Percentiles rank a stretch among this genome's conserved stretches.
Evolutionary conservation across 2,113 vertebrate species (phyloP).

Genomic region (Campylorhamphus procurvoides): DNA sequence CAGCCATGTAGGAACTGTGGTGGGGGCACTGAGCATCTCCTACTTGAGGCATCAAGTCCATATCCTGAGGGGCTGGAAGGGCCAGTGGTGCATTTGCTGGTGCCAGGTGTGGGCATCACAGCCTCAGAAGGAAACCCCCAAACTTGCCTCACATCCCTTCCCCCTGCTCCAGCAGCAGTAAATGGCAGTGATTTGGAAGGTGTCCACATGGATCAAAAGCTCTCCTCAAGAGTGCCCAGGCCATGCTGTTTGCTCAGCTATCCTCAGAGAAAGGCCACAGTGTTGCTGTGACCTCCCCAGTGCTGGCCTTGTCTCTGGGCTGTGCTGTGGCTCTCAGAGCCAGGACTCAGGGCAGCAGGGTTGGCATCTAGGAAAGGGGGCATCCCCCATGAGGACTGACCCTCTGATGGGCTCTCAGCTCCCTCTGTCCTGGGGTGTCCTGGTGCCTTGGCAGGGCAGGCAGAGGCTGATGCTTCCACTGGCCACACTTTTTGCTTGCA

Average conservation of each 20-base stretch:
- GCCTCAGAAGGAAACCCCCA: neutral
- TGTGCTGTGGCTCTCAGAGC: neutral
- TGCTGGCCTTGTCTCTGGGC: neutral
- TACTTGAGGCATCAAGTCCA: accelerated
- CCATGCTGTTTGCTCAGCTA: neutral
- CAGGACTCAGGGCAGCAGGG: neutral
- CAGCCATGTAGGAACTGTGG: accelerated
- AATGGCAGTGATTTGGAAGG: neutral
- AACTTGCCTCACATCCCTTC: neutral
- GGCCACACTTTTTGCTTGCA: neutral
- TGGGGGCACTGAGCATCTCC: neutral
- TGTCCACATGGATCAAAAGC: neutral
- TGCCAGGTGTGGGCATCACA: neutral
- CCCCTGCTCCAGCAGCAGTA: neutral
- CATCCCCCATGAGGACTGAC: accelerated
- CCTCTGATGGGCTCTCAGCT: neutral
- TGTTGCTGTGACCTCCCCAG: accelerated
- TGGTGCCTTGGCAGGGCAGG: accelerated
- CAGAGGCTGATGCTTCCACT: neutral
- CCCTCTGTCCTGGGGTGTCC: too few species aligned
- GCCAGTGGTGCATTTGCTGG: neutral
- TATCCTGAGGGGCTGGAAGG: neutral
- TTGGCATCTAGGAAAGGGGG: accelerated
- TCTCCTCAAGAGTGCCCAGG: neutral
- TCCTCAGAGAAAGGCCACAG: neutral